Percentiles rank a stretch among this genome's conserved stretches.
phyloP scores from a whole-genome alignment of 2,113 vertebrate species.

The Motacilla tschutschensis region DNA sequence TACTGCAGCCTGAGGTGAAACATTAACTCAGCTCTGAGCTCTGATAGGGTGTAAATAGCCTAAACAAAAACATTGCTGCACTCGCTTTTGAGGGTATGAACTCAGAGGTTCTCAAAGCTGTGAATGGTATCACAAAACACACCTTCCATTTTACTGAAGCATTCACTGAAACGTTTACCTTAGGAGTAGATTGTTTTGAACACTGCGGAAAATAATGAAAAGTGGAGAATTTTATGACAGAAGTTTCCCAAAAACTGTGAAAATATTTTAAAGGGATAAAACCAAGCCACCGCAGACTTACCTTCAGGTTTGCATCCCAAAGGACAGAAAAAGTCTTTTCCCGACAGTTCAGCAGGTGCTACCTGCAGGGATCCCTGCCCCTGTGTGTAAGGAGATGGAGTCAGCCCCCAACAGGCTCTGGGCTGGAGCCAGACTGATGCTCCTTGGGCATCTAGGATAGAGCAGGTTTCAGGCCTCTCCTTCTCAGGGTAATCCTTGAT shows the following conservation, averaged over 20 bases:
- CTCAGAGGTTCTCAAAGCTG: background rate
- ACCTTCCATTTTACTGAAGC: background rate
- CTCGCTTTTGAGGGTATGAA: background rate
- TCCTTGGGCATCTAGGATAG: background rate
- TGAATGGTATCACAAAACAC: background rate
- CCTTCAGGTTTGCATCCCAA: background rate
- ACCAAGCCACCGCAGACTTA: background rate
- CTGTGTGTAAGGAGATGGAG: background rate
- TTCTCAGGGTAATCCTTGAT: background rate
- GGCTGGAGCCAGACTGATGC: background rate
- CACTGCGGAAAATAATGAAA: background rate
- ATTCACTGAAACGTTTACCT: background rate
- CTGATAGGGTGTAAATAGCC: background rate
- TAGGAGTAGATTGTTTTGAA: background rate
- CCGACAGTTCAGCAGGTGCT: background rate
- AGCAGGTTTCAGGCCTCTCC: background rate
- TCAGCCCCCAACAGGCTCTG: background rate
- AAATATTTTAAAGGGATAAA: background rate
- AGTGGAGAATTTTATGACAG: background rate
- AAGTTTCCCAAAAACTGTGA: background rate
- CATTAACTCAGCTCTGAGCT: slow-evolving; percentile 4
- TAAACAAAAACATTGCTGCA: background rate
- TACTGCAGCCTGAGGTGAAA: background rate
- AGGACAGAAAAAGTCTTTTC: background rate
- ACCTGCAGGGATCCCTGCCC: too few species aligned